Base-by-base conservation (phyloP, 2,113 vertebrate genomes). In the Phaethornis superciliosus region DNA sequence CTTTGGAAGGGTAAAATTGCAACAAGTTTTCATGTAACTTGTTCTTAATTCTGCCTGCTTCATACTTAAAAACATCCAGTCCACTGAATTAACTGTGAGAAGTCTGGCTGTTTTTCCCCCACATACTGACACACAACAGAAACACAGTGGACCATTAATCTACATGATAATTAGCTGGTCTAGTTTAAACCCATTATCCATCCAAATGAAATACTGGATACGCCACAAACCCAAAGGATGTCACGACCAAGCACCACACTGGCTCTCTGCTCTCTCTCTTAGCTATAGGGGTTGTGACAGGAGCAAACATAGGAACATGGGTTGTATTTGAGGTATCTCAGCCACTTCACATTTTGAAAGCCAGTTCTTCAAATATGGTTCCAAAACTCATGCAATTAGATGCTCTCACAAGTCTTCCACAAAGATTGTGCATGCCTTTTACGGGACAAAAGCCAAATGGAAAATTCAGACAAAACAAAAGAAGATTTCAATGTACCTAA, bases 51-150 rank as follows among this genome's bases (percentile, higher is more conserved):
- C 20, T 70, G 16, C 5, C 12, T 71, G 59, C 42, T 83, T 77
- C 42, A 51, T 3, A 33, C 17, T 22, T 58, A 37, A 56, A 86
- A 69, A n/a, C 7, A 72, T 33, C 9, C 24, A 88, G 65, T 58
- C 2, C 26, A 37, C 9, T 70, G 15, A 62, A 69, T 40, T 60
- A 72, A 44, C 46, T 59, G 19, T 65, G 37, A 81, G 22, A 72
- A 69, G 5, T 0, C 1, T 69, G 62, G 14, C 19, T 3, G 33
- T 46, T 52, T 65, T 13, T 3, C 0, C 8, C 15, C 28, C 27
- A 47, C 5, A 2, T 55, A 30, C 33, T 47, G 52, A 44, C 8
- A 20, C 4, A 15, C 9, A 60, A 30, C 52, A 93, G 59, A 69
- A 92, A 63, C 52, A 65, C 24, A 28, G 22, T 18, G 15, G 37